Evolutionary conservation across 2,113 vertebrate genomes (phyloP).

Genomic region (Sinocyclocheilus grahami): DNA sequence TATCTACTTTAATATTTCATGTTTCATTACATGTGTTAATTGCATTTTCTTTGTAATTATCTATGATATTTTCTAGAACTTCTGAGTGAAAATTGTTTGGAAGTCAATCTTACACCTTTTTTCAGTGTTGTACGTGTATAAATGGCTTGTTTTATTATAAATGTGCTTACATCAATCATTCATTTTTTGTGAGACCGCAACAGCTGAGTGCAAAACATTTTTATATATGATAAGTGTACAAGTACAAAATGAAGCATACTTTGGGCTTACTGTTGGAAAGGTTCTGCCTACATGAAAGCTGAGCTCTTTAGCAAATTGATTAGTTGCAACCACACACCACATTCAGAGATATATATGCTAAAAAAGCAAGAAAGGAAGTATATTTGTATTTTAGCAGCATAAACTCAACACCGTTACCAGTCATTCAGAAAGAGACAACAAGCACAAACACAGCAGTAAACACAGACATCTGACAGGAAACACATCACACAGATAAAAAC

Average conservation of each 20-base stretch:
- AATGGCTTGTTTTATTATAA: too few species aligned
- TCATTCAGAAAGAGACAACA: conserved; percentile 16
- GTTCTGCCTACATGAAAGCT: not conserved
- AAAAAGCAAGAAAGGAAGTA: not conserved
- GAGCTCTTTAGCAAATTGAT: not conserved
- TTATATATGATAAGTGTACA: too few species aligned
- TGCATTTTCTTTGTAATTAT: not conserved
- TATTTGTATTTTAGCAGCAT: not conserved
- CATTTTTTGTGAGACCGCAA: too few species aligned
- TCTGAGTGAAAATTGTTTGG: too few species aligned
- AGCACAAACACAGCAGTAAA: conserved; percentile 34
- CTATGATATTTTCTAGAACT: too few species aligned
- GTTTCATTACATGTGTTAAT: not conserved
- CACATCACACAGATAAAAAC: conserved; percentile 42
- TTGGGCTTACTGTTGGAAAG: not conserved
- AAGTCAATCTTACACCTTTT: not conserved
- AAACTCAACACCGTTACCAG: not conserved
- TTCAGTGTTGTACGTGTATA: not conserved
- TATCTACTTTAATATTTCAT: not conserved
- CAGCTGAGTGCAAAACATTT: too few species aligned
- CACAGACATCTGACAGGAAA: conserved; percentile 22
- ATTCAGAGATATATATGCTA: not conserved
- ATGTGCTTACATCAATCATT: too few species aligned
- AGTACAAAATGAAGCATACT: not conserved
- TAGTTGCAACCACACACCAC: not conserved